Percentiles rank a stretch among this genome's conserved stretches.
These are phyloP conservation scores for Bombus sibiricus DNA, from an alignment of 1,140 invertebrate genomes.

Conservation along the genomic window DNA sequence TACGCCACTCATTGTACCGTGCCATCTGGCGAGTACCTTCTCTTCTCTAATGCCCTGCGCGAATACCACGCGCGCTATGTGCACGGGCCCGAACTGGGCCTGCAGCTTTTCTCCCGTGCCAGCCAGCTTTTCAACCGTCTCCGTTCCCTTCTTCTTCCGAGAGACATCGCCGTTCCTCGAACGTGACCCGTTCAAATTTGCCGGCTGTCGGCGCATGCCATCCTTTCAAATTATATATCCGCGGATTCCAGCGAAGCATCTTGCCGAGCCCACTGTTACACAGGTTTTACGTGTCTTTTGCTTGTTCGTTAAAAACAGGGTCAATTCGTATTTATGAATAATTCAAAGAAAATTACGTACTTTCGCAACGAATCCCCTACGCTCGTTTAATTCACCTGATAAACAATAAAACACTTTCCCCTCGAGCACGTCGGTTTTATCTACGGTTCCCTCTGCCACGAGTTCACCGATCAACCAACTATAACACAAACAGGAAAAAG, in stretches of 20 bases:
- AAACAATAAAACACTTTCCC: conserved; percentile 7
- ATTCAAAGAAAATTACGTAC: not conserved
- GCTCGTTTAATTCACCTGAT: not conserved
- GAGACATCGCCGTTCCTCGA: not conserved
- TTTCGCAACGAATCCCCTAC: not conserved
- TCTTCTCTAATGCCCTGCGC: conserved; percentile 14
- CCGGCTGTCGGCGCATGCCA: not conserved
- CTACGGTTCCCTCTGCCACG: not conserved
- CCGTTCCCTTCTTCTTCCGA: not conserved
- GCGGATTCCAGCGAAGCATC: not conserved
- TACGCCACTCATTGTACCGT: conserved; percentile 76
- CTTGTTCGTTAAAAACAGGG: not conserved
- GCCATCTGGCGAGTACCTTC: conserved; percentile 71
- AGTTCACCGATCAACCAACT: not conserved
- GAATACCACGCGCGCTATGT: not conserved
- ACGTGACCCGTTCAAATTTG: not conserved
- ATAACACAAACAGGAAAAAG: not conserved
- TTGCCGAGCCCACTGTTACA: accelerated
- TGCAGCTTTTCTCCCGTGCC: conserved; percentile 27
- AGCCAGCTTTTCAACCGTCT: conserved; percentile 17
- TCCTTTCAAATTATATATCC: not conserved
- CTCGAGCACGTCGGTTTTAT: not conserved
- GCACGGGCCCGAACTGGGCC: conserved; percentile 32
- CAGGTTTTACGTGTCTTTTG: no score
- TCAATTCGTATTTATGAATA: not conserved